Evolutionary conservation across 2,888 invertebrate species (phyloP).

Genomic region (Formica aserva): DNA sequence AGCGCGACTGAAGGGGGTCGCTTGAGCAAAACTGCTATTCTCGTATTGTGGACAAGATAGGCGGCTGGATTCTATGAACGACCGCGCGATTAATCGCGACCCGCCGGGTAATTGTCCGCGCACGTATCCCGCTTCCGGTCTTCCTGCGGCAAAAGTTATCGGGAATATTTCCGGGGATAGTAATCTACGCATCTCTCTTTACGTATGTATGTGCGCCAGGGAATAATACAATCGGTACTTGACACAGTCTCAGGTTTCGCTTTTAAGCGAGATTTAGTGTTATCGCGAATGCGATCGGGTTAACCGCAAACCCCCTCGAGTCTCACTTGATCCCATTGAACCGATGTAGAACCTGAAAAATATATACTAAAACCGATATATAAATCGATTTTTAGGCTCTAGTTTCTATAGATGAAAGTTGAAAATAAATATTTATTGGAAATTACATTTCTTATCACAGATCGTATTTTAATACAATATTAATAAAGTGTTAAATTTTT

Average conservation of each 20-base stretch:
- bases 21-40: constrained; percentile 65
- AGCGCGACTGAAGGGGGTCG: constrained; percentile 71
- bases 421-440: not conserved
- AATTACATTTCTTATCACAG: not conserved
- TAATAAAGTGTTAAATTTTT: not conserved
- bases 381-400: not conserved
- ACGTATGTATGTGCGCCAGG: constrained; percentile 13
- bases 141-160: constrained; percentile 16
- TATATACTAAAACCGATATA: not conserved
- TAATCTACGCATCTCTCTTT: constrained; percentile 14
- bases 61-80: constrained; percentile 59
- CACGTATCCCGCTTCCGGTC: constrained; percentile 67
- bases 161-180: constrained; percentile 54
- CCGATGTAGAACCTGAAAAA: not conserved
- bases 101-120: constrained; percentile 65
- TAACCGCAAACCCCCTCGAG: not conserved
- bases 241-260: constrained; percentile 8
- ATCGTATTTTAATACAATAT: not conserved
- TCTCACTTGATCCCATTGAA: not conserved
- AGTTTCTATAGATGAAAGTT: not conserved
- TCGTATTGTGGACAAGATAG: constrained; percentile 55
- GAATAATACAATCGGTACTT: not conserved
- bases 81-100: constrained; percentile 65
- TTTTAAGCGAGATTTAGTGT: constrained; percentile 15
- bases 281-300: constrained; percentile 16